These are phyloP conservation scores for Heliornis fulica DNA, from an alignment of 2,113 vertebrate species.

Conservation along the genomic window DNA sequence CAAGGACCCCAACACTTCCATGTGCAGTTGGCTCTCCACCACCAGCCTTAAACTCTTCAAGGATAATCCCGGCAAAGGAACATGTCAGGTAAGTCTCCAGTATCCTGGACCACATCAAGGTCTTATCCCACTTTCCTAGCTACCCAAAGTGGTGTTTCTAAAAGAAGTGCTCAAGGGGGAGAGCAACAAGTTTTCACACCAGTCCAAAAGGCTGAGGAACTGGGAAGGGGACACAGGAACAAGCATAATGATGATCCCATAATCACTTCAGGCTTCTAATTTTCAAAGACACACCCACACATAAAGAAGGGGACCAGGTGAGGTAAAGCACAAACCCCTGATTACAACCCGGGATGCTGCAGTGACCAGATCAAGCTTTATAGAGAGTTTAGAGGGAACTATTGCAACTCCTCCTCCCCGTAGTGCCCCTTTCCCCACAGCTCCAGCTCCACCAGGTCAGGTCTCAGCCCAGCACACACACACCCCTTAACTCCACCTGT, in stretches of 20 bases:
- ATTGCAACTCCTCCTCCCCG: background rate
- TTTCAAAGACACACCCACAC: background rate
- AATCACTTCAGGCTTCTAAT: background rate
- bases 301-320: background rate
- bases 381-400: background rate
- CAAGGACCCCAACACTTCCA: background rate
- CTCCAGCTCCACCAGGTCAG: background rate
- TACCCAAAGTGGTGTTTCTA: background rate
- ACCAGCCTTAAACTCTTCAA: background rate
- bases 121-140: background rate
- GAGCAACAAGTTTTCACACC: background rate
- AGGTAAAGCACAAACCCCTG: background rate
- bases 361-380: background rate
- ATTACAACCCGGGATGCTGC: background rate
- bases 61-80: background rate
- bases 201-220: background rate
- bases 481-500: background rate
- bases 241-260: background rate
- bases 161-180: background rate
- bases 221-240: background rate
- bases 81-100: background rate
- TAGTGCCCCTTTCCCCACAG: background rate
- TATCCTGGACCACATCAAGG: background rate
- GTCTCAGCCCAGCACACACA: fast-evolving
- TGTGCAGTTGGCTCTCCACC: background rate